These are phyloP conservation scores for Micronycteris hirsuta DNA, from an alignment of 2,113 vertebrate genomes.

Conservation along the genomic window DNA sequence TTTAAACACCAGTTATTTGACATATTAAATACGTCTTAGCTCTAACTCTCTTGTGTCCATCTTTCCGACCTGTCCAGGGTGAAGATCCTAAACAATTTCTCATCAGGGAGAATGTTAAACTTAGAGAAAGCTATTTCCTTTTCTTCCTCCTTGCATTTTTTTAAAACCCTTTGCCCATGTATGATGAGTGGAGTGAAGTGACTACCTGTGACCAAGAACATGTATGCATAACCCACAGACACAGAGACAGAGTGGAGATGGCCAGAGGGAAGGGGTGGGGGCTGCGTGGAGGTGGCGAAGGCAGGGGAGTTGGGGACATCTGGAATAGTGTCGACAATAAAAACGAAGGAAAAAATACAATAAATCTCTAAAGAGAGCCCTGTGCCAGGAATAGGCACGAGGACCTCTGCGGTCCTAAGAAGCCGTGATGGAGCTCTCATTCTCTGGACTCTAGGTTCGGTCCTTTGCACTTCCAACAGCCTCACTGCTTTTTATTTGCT, in stretches of 20 bases:
- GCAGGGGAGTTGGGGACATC: too few relatives aligned
- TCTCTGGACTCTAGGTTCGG: not conserved
- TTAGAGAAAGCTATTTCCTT: not conserved
- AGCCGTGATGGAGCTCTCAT: not conserved
- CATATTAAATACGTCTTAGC: not conserved
- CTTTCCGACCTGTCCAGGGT: not conserved
- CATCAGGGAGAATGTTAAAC: not conserved
- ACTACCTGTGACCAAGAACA: not conserved
- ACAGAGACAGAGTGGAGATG: too few relatives aligned
- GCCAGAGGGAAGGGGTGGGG: too few relatives aligned
- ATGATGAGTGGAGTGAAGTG: not conserved
- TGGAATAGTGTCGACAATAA: too few relatives aligned
- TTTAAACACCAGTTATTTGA: not conserved
- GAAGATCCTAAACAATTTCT: not conserved
- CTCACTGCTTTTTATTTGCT: not conserved
- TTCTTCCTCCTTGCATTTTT: not conserved
- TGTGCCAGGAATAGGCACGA: not conserved
- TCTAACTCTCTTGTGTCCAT: not conserved
- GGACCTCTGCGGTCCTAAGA: not conserved
- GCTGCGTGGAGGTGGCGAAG: too few relatives aligned
- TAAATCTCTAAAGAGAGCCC: not conserved
- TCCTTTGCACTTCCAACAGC: not conserved
- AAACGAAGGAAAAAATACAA: too few relatives aligned
- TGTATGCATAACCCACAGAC: too few relatives aligned
- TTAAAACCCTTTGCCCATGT: not conserved